Percentiles rank a stretch among this genome's conserved stretches.
These are phyloP conservation scores for Lemur catta DNA, from an alignment of 2,797 vertebrate species.

Conservation along the genomic window DNA sequence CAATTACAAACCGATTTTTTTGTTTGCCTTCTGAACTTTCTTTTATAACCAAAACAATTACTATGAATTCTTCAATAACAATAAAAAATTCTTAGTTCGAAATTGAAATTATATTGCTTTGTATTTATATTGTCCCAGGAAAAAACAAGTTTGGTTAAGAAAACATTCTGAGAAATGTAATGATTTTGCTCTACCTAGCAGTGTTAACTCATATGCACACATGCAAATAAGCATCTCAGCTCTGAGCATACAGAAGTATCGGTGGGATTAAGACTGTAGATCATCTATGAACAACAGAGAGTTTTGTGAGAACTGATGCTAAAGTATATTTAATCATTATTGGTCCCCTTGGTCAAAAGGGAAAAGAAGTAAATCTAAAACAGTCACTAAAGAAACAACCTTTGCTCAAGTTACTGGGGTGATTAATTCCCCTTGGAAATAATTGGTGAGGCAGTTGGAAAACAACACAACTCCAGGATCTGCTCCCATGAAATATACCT, in stretches of 20 bases:
- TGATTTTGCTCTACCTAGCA: background rate
- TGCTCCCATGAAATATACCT: slow-evolving; percentile 16
- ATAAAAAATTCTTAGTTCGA: slow-evolving; percentile 38
- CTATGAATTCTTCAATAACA: background rate
- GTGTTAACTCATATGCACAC: background rate
- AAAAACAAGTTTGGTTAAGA: slow-evolving; percentile 2
- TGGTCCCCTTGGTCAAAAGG: background rate
- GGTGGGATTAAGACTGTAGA: background rate
- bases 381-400: background rate
- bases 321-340: slow-evolving; percentile 21
- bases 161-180: slow-evolving; percentile 16
- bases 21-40: slow-evolving; percentile 29
- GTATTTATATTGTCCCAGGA: background rate
- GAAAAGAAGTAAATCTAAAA: background rate
- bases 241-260: background rate
- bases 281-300: background rate
- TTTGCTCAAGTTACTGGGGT: slow-evolving; percentile 50
- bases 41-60: slow-evolving; percentile 34
- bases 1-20: background rate
- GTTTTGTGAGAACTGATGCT: slow-evolving; percentile 12
- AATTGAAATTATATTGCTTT: slow-evolving; percentile 27
- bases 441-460: slow-evolving; percentile 20
- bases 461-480: slow-evolving; percentile 19
- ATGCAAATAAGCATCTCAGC: background rate
- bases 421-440: slow-evolving; percentile 65